These are phyloP conservation scores for Orientallactaga sibirica DNA, from an alignment of 2,797 vertebrate genomes.

Conservation along the genomic window DNA sequence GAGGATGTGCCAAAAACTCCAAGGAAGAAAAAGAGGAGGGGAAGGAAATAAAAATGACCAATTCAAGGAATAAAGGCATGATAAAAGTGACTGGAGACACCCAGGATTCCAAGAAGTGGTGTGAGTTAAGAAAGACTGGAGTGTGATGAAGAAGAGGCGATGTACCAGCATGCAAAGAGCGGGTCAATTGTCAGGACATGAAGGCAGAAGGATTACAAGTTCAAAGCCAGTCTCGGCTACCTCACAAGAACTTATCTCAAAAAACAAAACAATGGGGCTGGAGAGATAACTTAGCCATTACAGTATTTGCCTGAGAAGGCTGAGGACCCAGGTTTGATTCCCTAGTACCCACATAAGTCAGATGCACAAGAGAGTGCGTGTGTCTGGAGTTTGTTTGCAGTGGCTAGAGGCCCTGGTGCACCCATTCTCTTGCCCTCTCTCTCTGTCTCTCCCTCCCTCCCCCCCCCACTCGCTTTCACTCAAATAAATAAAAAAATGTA, in stretches of 20 bases:
- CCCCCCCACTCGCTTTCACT: no score
- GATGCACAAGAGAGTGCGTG: no score
- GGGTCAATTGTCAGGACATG: fast-evolving
- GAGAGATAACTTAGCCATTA: no score
- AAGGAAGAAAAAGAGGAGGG: not conserved
- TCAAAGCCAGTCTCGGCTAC: not conserved
- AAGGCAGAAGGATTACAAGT: not conserved
- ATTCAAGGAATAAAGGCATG: not conserved
- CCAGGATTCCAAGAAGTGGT: not conserved
- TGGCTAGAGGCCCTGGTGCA: no score
- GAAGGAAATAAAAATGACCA: not conserved
- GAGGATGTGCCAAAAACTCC: not conserved
- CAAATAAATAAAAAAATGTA: no score
- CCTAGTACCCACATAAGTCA: no score
- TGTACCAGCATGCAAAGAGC: not conserved
- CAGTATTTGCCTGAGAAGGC: no score
- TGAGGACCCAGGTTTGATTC: no score
- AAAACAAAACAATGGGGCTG: no score
- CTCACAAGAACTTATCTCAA: not conserved
- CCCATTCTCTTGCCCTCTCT: no score
- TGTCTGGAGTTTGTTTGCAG: no score
- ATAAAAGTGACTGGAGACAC: not conserved
- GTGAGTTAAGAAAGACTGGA: not conserved
- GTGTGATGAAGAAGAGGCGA: not conserved
- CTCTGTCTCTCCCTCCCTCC: no score